phyloP scores from a whole-genome alignment of 2,113 vertebrate genomes.

The Pedetes capensis region DNA sequence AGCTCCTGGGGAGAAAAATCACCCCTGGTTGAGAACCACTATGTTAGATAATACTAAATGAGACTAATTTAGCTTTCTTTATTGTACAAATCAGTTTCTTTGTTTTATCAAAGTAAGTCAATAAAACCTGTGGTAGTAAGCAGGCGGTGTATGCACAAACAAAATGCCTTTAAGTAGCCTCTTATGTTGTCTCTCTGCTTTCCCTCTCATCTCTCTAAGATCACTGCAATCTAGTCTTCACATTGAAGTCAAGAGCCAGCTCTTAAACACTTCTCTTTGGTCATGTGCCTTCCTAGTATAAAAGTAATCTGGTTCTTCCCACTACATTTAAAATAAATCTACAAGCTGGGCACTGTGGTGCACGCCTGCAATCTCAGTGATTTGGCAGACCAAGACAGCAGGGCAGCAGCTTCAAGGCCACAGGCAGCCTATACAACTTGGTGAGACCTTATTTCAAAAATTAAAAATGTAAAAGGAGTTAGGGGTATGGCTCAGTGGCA shows the following conservation, averaged over 20 bases:
- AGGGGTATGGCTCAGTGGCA: no score
- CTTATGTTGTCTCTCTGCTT: no score
- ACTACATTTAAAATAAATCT: background rate
- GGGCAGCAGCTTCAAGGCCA: no score
- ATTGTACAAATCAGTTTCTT: background rate
- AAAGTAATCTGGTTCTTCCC: background rate
- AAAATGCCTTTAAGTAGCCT: background rate
- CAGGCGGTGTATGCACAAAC: background rate
- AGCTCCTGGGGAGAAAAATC: background rate
- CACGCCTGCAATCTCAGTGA: no score
- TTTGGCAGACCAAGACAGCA: no score
- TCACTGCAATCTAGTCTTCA: background rate
- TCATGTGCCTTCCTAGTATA: background rate
- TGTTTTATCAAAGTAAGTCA: constrained; percentile 3
- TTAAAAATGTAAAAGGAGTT: no score
- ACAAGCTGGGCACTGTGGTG: no score
- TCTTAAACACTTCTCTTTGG: background rate
- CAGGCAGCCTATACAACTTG: no score
- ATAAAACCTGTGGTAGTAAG: background rate
- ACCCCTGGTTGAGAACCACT: background rate
- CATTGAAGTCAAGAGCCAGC: background rate
- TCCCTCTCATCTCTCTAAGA: background rate
- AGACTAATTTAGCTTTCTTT: background rate
- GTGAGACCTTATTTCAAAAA: no score
- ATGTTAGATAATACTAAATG: background rate